Percentiles rank a stretch among this genome's conserved stretches.
phyloP scores from a whole-genome alignment of 2,888 invertebrate genomes.

The Blastobasis adustella region DNA sequence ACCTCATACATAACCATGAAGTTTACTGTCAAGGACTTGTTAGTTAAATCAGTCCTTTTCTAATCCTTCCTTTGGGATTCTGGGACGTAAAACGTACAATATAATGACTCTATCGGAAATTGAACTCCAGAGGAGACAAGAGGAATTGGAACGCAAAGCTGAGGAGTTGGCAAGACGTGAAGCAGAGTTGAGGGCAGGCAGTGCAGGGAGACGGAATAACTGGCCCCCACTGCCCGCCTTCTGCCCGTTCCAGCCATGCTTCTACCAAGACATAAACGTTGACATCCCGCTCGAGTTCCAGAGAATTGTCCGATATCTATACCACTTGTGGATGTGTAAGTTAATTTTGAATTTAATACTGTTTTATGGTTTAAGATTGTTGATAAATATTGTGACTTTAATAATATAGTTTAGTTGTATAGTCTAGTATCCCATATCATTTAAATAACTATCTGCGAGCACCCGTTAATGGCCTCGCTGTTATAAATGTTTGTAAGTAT shows the following conservation, averaged over 20 bases:
- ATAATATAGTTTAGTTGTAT: no score
- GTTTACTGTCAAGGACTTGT: no score
- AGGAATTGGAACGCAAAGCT: conserved; percentile 94
- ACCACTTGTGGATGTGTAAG: conserved; percentile 98
- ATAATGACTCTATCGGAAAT: conserved; percentile 10
- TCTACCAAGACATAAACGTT: conserved; percentile 99
- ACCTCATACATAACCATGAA: no score
- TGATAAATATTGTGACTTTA: no score
- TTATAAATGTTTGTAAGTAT: no score
- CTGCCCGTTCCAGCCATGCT: conserved; percentile 97
- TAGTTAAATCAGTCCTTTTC: no score
- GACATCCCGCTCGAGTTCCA: conserved; percentile 99
- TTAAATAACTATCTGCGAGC: no score
- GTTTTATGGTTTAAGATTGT: no score
- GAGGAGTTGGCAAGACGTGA: conserved; percentile 91
- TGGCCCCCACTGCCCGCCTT: conserved; percentile 98
- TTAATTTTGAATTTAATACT: conserved; percentile 30
- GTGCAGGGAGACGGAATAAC: conserved; percentile 88
- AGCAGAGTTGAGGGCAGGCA: conserved; percentile 83
- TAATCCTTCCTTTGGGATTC: no score
- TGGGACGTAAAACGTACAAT: no score
- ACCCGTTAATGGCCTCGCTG: no score
- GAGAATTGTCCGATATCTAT: conserved; percentile 93
- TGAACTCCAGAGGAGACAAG: conserved; percentile 83
- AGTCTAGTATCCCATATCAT: no score